phyloP scores from a whole-genome alignment of 1,140 invertebrate genomes.

The Leguminivora glycinivorella region DNA sequence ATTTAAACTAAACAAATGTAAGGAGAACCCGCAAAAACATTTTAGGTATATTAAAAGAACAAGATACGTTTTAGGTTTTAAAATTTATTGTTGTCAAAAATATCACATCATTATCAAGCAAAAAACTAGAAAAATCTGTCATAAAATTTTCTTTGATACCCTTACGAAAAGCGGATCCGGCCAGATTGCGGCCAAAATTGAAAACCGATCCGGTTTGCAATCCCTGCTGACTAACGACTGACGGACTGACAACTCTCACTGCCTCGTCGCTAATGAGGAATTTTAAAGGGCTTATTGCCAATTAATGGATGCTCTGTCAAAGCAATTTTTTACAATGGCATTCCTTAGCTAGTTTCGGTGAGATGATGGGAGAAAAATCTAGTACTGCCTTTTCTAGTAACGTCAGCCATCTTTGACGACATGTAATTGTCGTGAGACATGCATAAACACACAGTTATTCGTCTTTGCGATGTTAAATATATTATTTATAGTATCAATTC shows the following conservation, averaged over 20 bases:
- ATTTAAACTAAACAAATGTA: no score
- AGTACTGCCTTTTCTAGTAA: neutral
- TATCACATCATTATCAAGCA: no score
- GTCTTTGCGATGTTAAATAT: neutral
- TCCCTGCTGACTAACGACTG: neutral
- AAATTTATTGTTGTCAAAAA: no score
- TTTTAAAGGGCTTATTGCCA: neutral
- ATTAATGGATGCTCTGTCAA: neutral
- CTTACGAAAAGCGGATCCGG: no score
- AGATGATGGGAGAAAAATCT: slow-evolving; percentile 4
- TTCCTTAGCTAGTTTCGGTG: neutral
- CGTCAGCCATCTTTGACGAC: neutral
- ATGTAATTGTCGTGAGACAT: neutral
- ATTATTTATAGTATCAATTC: neutral
- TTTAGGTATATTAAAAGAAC: no score
- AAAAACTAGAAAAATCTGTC: no score
- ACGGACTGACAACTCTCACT: neutral
- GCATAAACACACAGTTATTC: neutral
- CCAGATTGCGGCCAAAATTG: no score
- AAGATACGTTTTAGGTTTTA: no score
- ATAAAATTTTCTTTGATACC: no score
- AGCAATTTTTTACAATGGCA: neutral
- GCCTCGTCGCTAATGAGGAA: neutral
- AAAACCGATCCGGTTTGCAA: no score
- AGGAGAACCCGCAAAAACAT: no score